Conservation (phyloP, 2,888 invertebrate species). For the Sesamia inferens region DNA sequence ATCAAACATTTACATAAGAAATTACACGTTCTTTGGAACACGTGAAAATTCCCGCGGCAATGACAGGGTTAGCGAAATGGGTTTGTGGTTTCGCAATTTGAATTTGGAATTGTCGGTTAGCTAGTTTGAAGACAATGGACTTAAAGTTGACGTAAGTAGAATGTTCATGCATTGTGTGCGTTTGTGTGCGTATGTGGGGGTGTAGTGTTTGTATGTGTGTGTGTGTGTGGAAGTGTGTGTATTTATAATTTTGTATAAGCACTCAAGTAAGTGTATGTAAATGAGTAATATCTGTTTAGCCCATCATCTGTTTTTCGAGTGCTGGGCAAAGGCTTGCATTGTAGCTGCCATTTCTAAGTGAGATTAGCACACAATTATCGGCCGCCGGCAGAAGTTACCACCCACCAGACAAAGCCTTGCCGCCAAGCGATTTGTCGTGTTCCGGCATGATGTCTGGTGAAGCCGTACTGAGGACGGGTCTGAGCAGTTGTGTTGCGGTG, state of each 20-base stretch:
- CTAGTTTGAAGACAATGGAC: constrained; percentile 43
- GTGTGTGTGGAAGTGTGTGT: too few species aligned
- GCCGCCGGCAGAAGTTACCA: too few species aligned
- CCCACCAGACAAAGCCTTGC: too few species aligned
- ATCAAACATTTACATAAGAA: constrained; percentile 72
- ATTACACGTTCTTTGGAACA: constrained; percentile 62
- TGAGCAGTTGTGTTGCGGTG: too few species aligned
- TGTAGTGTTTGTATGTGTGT: too few species aligned
- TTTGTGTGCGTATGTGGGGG: too few species aligned
- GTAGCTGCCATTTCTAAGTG: too few species aligned
- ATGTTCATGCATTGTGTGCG: constrained; percentile 28
- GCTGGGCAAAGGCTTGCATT: not conserved
- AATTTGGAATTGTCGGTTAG: constrained; percentile 47
- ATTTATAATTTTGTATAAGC: not conserved
- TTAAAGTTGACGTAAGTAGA: constrained; percentile 36
- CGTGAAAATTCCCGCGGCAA: constrained; percentile 52
- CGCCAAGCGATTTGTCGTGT: too few species aligned
- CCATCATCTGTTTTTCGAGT: not conserved
- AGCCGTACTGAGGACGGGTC: too few species aligned
- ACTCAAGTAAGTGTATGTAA: not conserved
- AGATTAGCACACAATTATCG: too few species aligned
- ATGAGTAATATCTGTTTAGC: not conserved
- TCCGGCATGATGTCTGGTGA: too few species aligned
- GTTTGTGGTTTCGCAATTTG: constrained; percentile 49
- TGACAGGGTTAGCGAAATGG: constrained; percentile 42